Evolutionary conservation across 1,140 invertebrate genomes (phyloP), one percentile per base, ranked within the genome.

Genomic region (Gonioctena quinquepunctata): DNA sequence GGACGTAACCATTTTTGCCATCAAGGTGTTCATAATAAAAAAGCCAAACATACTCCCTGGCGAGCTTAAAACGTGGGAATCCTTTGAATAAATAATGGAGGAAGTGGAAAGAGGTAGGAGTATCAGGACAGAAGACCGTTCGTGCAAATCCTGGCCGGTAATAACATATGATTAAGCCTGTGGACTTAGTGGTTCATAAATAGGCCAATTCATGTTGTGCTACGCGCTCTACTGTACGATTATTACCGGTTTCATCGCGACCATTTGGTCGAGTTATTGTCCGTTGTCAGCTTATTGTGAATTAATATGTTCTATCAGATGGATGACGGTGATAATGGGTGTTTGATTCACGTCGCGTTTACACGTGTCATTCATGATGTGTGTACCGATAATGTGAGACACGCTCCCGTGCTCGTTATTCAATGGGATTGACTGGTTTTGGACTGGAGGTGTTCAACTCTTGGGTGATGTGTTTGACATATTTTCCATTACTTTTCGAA

Each of bases 251-350:
- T 22, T 57, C 54, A 57, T 57, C 54, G 54, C 2, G 16, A 18
- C 16, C 19, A 18, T 49, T 7, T 18, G 18, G 18, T 18, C 48
- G 21, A 19, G 21, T 57, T 22, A 57, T 57, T 13, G 21, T 21
- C 48, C 64, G 48, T 71, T 71, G 69, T 71, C 33, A n/a, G 33
- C 33, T 42, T 42, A 42, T 42, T 42, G 33, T n/a, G 16, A 42
- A 42, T 42, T 42, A 42, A 42, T 42, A 42, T 42, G 33, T 42
- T 42, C 33, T 42, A 42, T 42, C 8, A 42, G 33, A 42, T 42
- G 13, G 33, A 42, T 42, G 33, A n/a, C 33, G 3, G 33, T 42
- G 33, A 13, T 42, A 42, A 42, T 42, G 33, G 33, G 11, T n/a
- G 33, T 11, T 42, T n/a, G 8, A 42, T 42, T 42, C 33, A 42